Evolutionary conservation across 2,888 invertebrate genomes (phyloP), one percentile per base, ranked within the genome.

Genomic region (Meteorus cinctellus): DNA sequence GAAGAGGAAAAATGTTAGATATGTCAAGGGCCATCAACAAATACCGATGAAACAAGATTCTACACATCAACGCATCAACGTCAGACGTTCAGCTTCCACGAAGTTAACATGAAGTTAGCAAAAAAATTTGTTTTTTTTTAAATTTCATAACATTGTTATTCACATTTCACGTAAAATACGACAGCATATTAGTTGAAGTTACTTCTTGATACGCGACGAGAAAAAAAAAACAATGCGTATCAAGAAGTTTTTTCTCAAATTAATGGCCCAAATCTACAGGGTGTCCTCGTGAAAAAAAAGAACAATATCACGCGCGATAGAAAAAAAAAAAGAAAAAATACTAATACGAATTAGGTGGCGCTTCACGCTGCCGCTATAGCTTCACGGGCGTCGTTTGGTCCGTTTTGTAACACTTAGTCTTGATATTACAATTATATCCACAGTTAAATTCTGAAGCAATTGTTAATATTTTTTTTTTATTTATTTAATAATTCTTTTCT

Each of bases 81-180:
- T 81, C 55, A 79, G 82, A 81, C 79, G 81, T 81, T 82, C 82
- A 80, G 83, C 83, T 82, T 81, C 82, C 84, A 85, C 81, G 81
- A 81, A 83, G 81, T 84, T 85, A 82, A 85, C 84, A 86, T 81
- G 84, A 87, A 87, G 87, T 87, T 87, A 87, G 87, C 87, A 87
- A 87, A 85, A 83, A 29, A 80, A 78, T 82, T 85, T 86, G 77
- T 81, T 79, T 82, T 79, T 82, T 79, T 74, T 79, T 77, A 79
- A 78, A 77, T 75, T 77, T 75, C 70, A 78, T 75, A 79, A 70
- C 72, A 77, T 65, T 80, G 78, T 80, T 75, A 70, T 77, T 75
- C 74, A 72, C 27, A 36, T 24, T 62, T 19, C 16, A 4, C 45
- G 27, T n/a, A 31, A 29, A 41, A 72, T 24, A 63, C 63, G n/a